Evolutionary conservation across 1,140 invertebrate genomes (phyloP), one percentile per base, ranked within the genome.

Genomic region (Tetranychus cinnabarinus): DNA sequence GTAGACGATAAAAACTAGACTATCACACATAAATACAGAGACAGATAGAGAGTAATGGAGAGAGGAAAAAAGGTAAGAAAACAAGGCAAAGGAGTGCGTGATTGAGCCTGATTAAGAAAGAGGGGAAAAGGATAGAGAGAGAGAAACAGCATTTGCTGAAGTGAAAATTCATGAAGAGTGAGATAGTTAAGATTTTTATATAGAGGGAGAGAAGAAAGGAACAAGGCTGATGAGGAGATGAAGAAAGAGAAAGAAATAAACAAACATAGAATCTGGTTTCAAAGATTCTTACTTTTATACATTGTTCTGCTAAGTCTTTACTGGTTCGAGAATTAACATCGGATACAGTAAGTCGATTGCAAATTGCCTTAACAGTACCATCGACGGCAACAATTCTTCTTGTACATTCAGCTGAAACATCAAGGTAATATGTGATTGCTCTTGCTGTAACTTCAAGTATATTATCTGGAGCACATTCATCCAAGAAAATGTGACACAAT

Each of bases 321-420:
- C 88, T 93, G n/a, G 90, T 91, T 67, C 92, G 78, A 54, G 88
- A 92, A 56, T 83, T 65, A 65, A 96, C 80, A 72, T 96, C 90
- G 58, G 88, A 88, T 55, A 89, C 84, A 37, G 88, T 83, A 52
- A 98, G 77, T 67, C 91, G 79, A 73, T 87, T 91, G 74, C 93
- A 98, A 64, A 98, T 93, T 13, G 93, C 89, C 70, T 95, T 95
- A 15, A 98, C 85, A 48, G 92, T 91, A 54, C 95, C 93, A 67
- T 98, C 93, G 68, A 97, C 96, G 48, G 90, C 87, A 12, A 97
- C 89, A 69, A 98, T 97, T 60, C 95, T 80, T 56, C 93, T 78
- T 2, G 93, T 97, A 73, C 95, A 98, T 77, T 98, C 95, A 48
- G 92, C 90, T 65, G 87, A 97, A 37, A 98, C 91, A 79, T 98